Evolutionary conservation across 2,113 vertebrate species (phyloP), one percentile per base, ranked within the genome.

Genomic region (Hippocampus comes): DNA sequence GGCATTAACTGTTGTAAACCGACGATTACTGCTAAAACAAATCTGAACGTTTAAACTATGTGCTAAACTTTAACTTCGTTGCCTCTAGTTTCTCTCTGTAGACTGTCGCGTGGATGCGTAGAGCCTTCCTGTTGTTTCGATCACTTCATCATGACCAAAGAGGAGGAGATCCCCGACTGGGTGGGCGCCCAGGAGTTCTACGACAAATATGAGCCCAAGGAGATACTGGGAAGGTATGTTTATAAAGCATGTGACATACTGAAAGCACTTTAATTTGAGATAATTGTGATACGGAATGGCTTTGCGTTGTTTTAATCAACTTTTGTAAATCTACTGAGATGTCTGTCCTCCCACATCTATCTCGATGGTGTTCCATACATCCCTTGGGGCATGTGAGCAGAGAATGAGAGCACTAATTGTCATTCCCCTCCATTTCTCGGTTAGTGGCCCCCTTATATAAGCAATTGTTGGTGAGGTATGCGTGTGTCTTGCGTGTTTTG

Each of bases 171-270:
- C 75, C 95, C 94, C 0, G 97, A 97, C 80, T 94, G 91, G 84
- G 89, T 92, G 61, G 94, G 94, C 2, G 94, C 97, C 48, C 90
- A 96, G 82, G 94, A 95, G 74, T 99, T 99, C 76, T 98, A 99
- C 7, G 92, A 95, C 75, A 99, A 97, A 79, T 99, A 99, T 70
- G 96, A 98, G 14, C 92, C 97, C 0, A 99, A 98, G 86, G 97
- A 99, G 86, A 80, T 99, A 76, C 89, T 93, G 56, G 91, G 92
- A 87, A 92, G 93, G 93, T 93, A 88, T 18, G 78, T 78, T 27
- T 12, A 5, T 27, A 27, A 15, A 27, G 12, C 23, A 15, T 15
- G 23, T 27, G 25, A 27, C 2, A 34, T 9, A 34, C 27, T 18
- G 6, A 23, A 49, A 67, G 0, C 14, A 8, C 1, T 43, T 67